phyloP scores from a whole-genome alignment of 2,888 invertebrate genomes.

The Nemotelus pantherinus region DNA sequence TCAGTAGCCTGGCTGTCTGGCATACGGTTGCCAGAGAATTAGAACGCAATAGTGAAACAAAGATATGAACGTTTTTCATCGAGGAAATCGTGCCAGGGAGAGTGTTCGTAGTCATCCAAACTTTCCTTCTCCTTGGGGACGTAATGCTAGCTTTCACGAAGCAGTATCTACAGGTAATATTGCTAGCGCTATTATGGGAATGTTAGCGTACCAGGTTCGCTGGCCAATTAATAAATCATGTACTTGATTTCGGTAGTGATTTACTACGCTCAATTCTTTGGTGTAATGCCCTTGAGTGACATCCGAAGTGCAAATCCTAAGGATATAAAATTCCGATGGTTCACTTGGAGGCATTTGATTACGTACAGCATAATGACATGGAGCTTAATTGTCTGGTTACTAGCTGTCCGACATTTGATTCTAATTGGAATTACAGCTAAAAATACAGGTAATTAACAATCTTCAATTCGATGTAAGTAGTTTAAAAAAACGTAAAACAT shows the following conservation, averaged over 20 bases:
- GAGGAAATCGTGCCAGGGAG: constrained; percentile 27
- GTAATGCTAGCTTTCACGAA: constrained; percentile 31
- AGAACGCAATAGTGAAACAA: background rate
- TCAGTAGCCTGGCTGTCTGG: constrained; percentile 8
- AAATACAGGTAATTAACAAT: constrained; percentile 58
- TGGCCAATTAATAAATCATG: background rate
- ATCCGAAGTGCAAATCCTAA: constrained; percentile 62
- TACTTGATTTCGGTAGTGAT: constrained; percentile 60
- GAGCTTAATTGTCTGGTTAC: constrained; percentile 53
- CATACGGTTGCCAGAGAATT: background rate
- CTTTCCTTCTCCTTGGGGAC: background rate
- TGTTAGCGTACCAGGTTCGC: background rate
- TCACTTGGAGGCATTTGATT: constrained; percentile 55
- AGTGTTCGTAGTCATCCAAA: background rate
- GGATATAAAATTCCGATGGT: constrained; percentile 56
- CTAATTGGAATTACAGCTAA: constrained; percentile 60
- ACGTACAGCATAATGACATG: constrained; percentile 54
- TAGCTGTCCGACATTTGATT: constrained; percentile 54
- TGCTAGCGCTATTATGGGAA: background rate
- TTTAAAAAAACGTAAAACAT: no score
- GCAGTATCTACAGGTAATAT: constrained; percentile 40
- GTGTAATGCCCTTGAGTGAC: constrained; percentile 67
- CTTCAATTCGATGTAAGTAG: no score
- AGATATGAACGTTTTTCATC: constrained; percentile 12
- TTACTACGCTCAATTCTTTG: constrained; percentile 67